These are phyloP conservation scores for Dioctria rufipes DNA, from an alignment of 2,888 invertebrate species.

Conservation along the genomic window DNA sequence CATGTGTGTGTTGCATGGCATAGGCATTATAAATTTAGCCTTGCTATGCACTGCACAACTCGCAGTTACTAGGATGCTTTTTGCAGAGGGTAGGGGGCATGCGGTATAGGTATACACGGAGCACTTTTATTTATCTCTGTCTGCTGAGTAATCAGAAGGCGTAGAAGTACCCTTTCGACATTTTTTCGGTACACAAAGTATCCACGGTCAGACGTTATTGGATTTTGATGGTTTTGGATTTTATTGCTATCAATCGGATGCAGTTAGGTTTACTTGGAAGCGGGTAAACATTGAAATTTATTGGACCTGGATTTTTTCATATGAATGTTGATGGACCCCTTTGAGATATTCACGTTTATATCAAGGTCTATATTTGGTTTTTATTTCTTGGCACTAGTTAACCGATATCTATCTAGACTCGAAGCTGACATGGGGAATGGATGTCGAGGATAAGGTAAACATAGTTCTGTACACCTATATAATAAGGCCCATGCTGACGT, in stretches of 20 bases:
- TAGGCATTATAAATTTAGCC: neutral
- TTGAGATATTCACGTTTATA: no score
- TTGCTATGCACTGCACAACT: neutral
- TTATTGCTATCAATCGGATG: constrained; percentile 22
- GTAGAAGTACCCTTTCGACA: constrained; percentile 8
- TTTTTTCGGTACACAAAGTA: constrained; percentile 29
- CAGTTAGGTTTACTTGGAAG: constrained; percentile 19
- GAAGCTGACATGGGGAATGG: no score
- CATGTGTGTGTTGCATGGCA: neutral
- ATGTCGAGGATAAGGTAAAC: no score
- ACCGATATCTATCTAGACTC: no score
- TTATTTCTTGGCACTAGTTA: no score
- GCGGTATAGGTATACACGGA: constrained; percentile 7
- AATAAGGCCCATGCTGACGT: no score
- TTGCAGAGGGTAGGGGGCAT: neutral
- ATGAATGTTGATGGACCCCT: no score
- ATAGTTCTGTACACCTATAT: no score
- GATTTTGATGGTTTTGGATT: constrained; percentile 38
- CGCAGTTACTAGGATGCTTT: no score
- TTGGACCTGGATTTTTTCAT: neutral
- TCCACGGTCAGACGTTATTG: constrained; percentile 23
- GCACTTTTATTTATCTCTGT: constrained; percentile 35
- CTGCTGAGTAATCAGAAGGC: constrained; percentile 45
- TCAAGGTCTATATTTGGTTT: no score
- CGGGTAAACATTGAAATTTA: constrained; percentile 3